Base-by-base conservation (phyloP, 2,113 vertebrate genomes). In the Rostratula benghalensis region DNA sequence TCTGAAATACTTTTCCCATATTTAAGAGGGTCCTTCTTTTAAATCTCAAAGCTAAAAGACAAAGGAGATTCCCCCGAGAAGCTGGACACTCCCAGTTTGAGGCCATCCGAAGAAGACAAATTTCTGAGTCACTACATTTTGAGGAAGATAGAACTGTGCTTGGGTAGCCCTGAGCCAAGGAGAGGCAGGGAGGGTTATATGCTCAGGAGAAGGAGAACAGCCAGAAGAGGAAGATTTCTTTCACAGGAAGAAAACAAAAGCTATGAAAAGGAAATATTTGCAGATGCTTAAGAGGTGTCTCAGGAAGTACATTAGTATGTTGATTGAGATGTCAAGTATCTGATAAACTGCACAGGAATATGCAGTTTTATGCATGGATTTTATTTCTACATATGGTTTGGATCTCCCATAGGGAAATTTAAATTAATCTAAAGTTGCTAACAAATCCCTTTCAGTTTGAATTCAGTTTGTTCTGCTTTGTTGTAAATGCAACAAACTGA, bases 281-380 rank as follows among this genome's bases (percentile, higher is more conserved):
- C 76, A 94, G 51, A 77, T 83, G 39, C 67, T 93, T 64, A 67
- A 63, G 73, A 67, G 46, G 53, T 92, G 60, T 92, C 60, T 86
- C 60, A 68, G 70, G 43, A 96, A 83, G 59, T 89, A 83, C 60
- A 94, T 84, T 95, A 90, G 35, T 68, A 64, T 93, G 85, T 77
- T 91, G 94, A 95, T 78, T 94, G 68, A 95, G 76, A 85, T 92
- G 88, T 93, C 88, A 96, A 86, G 64, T 71, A 74, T 45, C 54
- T 93, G 83, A 96, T 74, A 91, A 95, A 89, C 54, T 87, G 81
- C 89, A 76, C 33, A 83, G 70, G 53, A 91, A 91, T 84, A 95
- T 57, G 60, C 60, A 87, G 15, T 61, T 87, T 91, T 93, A 76
- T 61, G 50, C 78, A 82, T 27, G 45, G 37, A 90, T 95, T 95